Base-by-base conservation (phyloP, 2,797 vertebrate species). In the Sphaeramia orbicularis region DNA sequence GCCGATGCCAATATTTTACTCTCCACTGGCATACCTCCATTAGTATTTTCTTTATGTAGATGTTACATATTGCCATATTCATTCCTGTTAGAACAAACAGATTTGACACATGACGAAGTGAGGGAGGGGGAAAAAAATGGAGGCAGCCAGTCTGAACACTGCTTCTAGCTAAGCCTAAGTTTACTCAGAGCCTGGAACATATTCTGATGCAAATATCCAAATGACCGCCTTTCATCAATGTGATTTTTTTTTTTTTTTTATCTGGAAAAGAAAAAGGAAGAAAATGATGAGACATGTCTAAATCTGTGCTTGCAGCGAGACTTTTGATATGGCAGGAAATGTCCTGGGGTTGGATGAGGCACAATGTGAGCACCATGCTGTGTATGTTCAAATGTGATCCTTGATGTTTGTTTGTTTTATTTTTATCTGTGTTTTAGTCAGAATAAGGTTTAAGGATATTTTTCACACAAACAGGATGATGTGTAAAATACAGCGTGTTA, bases 221-320 rank as follows among this genome's bases (percentile, higher is more conserved):
- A 79, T 80, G 80, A 76, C 72, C 18, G 15, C 70, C 73, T 87
- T 84, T 89, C 76, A 85, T 91, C 87, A 74, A 64, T 13, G 62
- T 75, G 4, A 84, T 41, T 76, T 89, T 83, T 24, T 24, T 24
- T 24, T 32, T 85, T 41, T 75, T 89, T 83, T 86, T 49, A 55
- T 52, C 68, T 44, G 61, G 50, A 15, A 68, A 49, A 57, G 62
- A 79, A 76, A 70, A 70, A 15, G 18, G 62, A 75, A 81, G 73
- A 78, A 80, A 84, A 75, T 76, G 63, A 80, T 83, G 84, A 78
- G 64, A 69, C 78, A 50, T 57, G 74, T 82, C 59, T 82, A 81
- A 85, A 67, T 81, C 81, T 76, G 44, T 2, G 65, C 80, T 85
- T 6, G 73, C 71, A 80, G 84, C 66, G 11, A 77, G 45, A 32